Conservation (phyloP, 2,797 vertebrate species). For the Myotis findleyi region DNA sequence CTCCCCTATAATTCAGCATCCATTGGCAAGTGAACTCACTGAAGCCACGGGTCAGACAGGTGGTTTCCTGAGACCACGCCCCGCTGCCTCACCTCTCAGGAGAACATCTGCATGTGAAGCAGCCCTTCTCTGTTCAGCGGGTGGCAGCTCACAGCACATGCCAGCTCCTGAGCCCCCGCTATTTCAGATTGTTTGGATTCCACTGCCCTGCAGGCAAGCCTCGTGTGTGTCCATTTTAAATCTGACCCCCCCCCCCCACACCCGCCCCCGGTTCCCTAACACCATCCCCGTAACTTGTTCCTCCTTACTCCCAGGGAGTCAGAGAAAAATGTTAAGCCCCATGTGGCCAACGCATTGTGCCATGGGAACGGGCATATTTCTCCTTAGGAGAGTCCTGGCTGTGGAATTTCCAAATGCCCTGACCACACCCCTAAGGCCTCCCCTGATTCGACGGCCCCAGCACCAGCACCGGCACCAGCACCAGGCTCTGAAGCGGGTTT, state of each 20-base stretch:
- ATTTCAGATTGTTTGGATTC: constrained; percentile 86
- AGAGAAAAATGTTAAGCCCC: constrained; percentile 84
- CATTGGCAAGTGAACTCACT: background rate
- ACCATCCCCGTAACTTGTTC: background rate
- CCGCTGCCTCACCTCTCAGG: background rate
- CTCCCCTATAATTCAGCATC: background rate
- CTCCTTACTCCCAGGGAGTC: constrained; percentile 74
- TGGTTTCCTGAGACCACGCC: background rate
- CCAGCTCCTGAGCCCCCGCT: constrained; percentile 75
- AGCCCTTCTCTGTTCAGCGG: constrained; percentile 31
- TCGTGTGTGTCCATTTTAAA: constrained; percentile 77
- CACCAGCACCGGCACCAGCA: background rate
- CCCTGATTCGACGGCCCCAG: background rate
- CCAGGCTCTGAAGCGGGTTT: background rate
- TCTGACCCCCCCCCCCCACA: background rate
- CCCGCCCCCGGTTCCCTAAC: background rate
- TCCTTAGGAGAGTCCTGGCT: constrained; percentile 41
- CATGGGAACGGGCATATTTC: constrained; percentile 72
- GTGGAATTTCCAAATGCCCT: background rate
- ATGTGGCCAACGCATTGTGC: background rate
- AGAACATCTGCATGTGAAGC: background rate
- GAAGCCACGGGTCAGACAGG: background rate
- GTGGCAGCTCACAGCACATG: constrained; percentile 64
- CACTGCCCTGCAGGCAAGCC: constrained; percentile 74
- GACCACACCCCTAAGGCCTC: background rate